Evolutionary conservation across 2,113 vertebrate species (phyloP).

Genomic region (Atherinomorus stipes): DNA sequence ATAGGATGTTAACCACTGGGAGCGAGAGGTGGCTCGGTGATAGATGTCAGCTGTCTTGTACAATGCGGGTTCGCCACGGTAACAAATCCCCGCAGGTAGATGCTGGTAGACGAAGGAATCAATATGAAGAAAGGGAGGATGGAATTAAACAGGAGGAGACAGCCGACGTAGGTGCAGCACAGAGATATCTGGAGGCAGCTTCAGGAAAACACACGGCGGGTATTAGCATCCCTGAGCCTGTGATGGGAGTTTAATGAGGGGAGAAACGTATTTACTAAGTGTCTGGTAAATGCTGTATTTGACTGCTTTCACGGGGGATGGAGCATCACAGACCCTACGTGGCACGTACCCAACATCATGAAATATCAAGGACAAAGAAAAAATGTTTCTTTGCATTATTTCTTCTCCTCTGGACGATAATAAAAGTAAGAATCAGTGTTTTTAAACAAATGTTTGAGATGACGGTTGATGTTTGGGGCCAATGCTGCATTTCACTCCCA

Average conservation of each 20-base stretch:
- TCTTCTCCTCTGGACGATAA: no score
- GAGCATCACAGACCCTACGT: no score
- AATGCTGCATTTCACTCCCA: no score
- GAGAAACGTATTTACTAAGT: not conserved
- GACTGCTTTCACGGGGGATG: no score
- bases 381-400: no score
- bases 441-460: no score
- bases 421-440: no score
- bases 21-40: slow-evolving; percentile 32
- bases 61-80: slow-evolving; percentile 29
- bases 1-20: slow-evolving; percentile 19
- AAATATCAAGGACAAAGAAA: no score
- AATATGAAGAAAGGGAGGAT: not conserved
- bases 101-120: slow-evolving; percentile 24
- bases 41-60: slow-evolving; percentile 55
- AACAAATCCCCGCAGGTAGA: slow-evolving; percentile 37
- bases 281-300: no score
- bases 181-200: slow-evolving; percentile 5
- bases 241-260: not conserved
- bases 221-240: not conserved
- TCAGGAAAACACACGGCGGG: not conserved
- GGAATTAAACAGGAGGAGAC: slow-evolving; percentile 29
- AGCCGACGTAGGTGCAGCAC: slow-evolving; percentile 17
- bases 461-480: no score
- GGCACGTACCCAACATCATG: no score